Evolutionary conservation across 2,113 vertebrate species (phyloP).

Genomic region (Ursus arctos): DNA sequence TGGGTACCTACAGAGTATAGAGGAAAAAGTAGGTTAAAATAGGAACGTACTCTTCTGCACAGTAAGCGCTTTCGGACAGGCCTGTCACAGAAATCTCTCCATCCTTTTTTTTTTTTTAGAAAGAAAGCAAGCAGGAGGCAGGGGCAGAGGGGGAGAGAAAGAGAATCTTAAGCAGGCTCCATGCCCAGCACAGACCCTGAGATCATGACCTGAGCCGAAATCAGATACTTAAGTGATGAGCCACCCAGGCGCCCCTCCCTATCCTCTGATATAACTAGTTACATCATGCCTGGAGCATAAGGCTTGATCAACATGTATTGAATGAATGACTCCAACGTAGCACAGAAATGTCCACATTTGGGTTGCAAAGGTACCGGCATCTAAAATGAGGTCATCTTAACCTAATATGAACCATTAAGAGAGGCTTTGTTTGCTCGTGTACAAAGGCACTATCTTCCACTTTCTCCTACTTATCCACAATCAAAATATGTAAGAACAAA

Average conservation of each 20-base stretch:
- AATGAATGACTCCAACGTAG: neutral
- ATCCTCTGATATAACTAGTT: neutral
- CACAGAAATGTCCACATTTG: neutral
- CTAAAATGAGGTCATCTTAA: slow-evolving; percentile 5
- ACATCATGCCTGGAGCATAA: neutral
- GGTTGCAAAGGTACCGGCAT: neutral
- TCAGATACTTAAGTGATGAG: neutral
- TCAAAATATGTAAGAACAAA: neutral
- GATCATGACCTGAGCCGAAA: neutral
- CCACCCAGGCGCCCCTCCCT: neutral
- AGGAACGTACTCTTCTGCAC: neutral
- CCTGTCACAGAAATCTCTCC: neutral
- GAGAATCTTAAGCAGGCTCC: neutral
- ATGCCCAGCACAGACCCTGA: neutral
- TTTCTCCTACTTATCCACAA: neutral
- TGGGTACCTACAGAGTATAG: neutral
- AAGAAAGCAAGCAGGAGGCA: neutral
- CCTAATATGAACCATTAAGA: neutral
- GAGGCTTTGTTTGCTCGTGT: neutral
- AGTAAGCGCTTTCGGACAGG: neutral
- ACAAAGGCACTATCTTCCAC: neutral
- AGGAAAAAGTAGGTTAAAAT: neutral
- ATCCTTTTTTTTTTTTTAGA: neutral
- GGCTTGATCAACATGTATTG: neutral
- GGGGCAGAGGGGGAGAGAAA: neutral